A percentile compares a stretch with the other conserved stretches of the same genome.
phyloP scores from a whole-genome alignment of 2,888 invertebrate genomes.

The Metellina segmentata region DNA sequence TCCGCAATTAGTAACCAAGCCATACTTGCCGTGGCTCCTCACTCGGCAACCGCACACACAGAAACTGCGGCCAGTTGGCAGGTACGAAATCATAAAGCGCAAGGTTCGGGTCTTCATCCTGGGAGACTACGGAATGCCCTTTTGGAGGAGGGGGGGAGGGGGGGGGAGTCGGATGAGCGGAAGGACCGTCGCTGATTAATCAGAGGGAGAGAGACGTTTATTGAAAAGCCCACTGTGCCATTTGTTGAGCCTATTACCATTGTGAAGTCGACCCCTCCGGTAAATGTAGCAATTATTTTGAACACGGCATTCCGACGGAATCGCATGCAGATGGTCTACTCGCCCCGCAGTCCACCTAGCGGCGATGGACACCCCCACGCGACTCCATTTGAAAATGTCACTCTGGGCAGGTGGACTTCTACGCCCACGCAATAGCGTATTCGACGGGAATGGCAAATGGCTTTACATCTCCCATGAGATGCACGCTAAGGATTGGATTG shows the following conservation, averaged over 20 bases:
- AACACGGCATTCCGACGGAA: neutral
- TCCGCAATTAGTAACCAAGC: too few relatives aligned
- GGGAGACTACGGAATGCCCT: neutral
- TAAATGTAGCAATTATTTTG: neutral
- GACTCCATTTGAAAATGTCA: neutral
- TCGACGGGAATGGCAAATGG: too few relatives aligned
- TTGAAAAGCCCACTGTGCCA: neutral
- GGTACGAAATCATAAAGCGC: neutral
- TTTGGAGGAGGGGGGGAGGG: neutral
- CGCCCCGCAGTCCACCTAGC: neutral
- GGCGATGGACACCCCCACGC: neutral
- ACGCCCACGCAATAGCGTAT: neutral
- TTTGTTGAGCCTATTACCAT: conserved; percentile 1
- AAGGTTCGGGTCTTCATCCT: neutral
- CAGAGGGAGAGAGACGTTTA: neutral
- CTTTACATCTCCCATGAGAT: too few relatives aligned
- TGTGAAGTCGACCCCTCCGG: neutral
- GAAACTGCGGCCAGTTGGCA: neutral
- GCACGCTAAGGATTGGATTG: too few relatives aligned
- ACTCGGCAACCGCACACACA: neutral
- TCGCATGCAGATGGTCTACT: neutral
- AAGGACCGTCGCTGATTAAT: conserved; percentile 3
- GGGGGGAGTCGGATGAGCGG: neutral
- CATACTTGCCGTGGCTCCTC: too few relatives aligned
- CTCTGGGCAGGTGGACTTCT: neutral